These are phyloP conservation scores for Crenuchus spilurus DNA, from an alignment of 2,797 vertebrate species.

Conservation along the genomic window DNA sequence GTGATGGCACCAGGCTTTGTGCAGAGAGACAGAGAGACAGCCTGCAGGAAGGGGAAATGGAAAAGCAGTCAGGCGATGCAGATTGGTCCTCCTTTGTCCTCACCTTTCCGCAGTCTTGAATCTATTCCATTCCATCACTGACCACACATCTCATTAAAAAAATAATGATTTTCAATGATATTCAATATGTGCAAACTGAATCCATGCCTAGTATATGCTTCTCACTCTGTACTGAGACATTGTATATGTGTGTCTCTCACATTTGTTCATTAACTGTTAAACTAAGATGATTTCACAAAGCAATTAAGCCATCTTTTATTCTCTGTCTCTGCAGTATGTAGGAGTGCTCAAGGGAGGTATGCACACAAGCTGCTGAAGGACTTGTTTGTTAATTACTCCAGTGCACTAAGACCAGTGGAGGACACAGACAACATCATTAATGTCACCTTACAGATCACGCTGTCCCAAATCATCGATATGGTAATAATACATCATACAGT, in stretches of 20 bases:
- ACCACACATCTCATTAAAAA: not conserved
- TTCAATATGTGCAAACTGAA: not conserved
- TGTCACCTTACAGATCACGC: constrained; percentile 88
- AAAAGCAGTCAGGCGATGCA: not conserved
- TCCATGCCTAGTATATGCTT: not conserved
- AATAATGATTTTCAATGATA: not conserved
- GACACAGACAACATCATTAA: constrained; percentile 87
- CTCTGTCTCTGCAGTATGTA: constrained; percentile 67
- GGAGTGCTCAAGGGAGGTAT: constrained; percentile 78
- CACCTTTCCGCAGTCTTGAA: not conserved
- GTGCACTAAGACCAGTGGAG: constrained; percentile 84
- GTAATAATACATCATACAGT: constrained; percentile 61
- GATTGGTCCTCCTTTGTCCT: not conserved
- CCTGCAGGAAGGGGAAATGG: not conserved
- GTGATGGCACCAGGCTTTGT: not conserved
- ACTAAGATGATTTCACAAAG: not conserved
- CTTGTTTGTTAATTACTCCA: constrained; percentile 88
- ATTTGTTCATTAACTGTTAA: not conserved
- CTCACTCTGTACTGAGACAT: not conserved
- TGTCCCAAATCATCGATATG: constrained; percentile 94
- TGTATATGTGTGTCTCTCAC: not conserved
- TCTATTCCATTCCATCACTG: constrained; percentile 1
- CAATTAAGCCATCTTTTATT: not conserved
- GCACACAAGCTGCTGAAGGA: constrained; percentile 85
- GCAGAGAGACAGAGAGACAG: not conserved